Percentiles rank a stretch among this genome's conserved stretches.
Evolutionary conservation across 64 coral and sea anemone species (phyloP).

Genomic region (Montipora capricornis): DNA sequence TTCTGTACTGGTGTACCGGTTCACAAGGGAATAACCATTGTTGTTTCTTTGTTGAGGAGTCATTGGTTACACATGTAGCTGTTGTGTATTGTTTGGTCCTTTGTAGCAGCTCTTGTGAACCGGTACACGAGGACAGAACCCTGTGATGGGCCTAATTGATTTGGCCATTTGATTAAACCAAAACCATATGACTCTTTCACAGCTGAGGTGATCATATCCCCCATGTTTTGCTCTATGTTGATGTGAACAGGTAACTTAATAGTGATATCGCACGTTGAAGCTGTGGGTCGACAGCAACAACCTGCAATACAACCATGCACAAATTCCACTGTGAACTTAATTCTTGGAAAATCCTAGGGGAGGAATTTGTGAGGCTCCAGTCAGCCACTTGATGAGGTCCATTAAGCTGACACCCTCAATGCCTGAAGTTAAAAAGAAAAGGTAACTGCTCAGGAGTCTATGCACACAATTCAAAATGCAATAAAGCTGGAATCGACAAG

Average conservation of each 20-base stretch:
- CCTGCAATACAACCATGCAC: slow-evolving; percentile 51
- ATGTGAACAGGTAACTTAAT: slow-evolving; percentile 58
- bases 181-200: slow-evolving; percentile 25
- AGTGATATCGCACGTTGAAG: slow-evolving; percentile 51
- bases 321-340: slow-evolving; percentile 48
- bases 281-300: slow-evolving; percentile 42
- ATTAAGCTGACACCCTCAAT: slow-evolving; percentile 32
- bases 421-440: slow-evolving; percentile 15
- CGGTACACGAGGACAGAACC: too few species aligned
- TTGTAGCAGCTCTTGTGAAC: too few species aligned
- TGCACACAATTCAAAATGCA: slow-evolving; percentile 14
- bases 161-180: not conserved
- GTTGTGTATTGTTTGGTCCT: too few species aligned
- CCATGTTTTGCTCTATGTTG: not conserved
- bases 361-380: slow-evolving; percentile 40
- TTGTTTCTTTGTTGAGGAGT: too few species aligned
- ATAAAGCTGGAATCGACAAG: slow-evolving; percentile 8
- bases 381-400: slow-evolving; percentile 44
- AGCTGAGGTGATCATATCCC: slow-evolving; percentile 19
- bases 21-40: too few species aligned
- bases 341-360: slow-evolving; percentile 68
- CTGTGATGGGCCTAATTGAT: too few species aligned
- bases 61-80: too few species aligned
- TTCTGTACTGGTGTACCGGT: too few species aligned
- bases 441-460: slow-evolving; percentile 11